Evolutionary conservation across 2,797 vertebrate species (phyloP).

Genomic region (Hyperoplus immaculatus): DNA sequence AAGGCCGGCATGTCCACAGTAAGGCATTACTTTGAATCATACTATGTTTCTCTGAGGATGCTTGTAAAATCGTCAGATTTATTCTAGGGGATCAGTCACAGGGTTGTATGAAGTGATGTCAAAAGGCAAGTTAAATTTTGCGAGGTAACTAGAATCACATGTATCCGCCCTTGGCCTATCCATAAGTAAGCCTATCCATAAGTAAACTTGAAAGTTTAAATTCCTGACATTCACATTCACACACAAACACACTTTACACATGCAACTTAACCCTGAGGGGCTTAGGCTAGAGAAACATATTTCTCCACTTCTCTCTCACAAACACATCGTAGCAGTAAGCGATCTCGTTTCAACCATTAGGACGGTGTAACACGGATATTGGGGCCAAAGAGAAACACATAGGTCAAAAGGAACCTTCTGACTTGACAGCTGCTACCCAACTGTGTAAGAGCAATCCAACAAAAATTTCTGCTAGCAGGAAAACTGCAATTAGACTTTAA

Average conservation of each 20-base stretch:
- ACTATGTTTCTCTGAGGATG: constrained; percentile 34
- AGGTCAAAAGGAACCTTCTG: constrained; percentile 66
- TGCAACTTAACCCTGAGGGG: constrained; percentile 20
- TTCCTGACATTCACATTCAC: constrained; percentile 16
- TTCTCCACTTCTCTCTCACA: constrained; percentile 30
- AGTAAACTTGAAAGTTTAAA: constrained; percentile 24
- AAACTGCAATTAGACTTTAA: constrained; percentile 55
- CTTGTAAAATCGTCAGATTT: constrained; percentile 68
- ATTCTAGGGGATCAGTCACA: constrained; percentile 39
- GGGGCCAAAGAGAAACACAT: constrained; percentile 58
- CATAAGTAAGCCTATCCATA: constrained; percentile 7
- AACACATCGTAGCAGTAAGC: constrained; percentile 32
- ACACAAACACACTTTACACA: constrained; percentile 20
- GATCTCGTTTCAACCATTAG: constrained; percentile 64
- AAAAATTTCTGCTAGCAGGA: constrained; percentile 55
- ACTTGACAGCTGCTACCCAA: constrained; percentile 76
- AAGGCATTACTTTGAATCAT: constrained; percentile 59
- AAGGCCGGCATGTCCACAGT: constrained; percentile 7
- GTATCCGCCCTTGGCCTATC: background rate
- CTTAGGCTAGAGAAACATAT: constrained; percentile 25
- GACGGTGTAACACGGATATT: constrained; percentile 44
- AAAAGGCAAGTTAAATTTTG: constrained; percentile 53
- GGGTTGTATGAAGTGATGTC: constrained; percentile 58
- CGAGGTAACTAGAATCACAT: constrained; percentile 40
- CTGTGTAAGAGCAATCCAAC: constrained; percentile 66